phyloP scores from a whole-genome alignment of 2,113 vertebrate species.

The Onychostoma macrolepis region DNA sequence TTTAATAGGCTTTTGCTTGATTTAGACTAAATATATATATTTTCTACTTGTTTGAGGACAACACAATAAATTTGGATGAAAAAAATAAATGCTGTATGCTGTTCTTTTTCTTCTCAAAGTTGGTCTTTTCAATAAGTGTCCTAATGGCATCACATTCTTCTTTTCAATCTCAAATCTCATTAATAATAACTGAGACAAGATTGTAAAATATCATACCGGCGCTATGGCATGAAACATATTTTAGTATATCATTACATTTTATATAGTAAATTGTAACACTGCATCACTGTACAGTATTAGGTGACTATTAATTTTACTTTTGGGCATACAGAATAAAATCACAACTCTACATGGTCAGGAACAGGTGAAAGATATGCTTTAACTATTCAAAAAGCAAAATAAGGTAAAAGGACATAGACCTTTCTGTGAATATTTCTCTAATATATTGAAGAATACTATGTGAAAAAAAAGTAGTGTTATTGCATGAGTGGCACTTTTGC shows the following conservation, averaged over 20 bases:
- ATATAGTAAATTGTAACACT: not conserved
- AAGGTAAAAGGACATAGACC: too few species aligned
- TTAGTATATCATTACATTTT: not conserved
- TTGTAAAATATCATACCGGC: not conserved
- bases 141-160: not conserved
- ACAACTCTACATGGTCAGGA: too few species aligned
- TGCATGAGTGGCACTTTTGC: too few species aligned
- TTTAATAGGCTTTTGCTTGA: conserved; percentile 68
- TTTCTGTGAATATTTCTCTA: too few species aligned
- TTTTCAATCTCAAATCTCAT: not conserved
- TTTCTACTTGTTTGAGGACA: conserved; percentile 78
- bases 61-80: conserved; percentile 73
- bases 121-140: not conserved
- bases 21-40: conserved; percentile 73
- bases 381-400: too few species aligned
- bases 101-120: not conserved
- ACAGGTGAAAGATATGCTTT: too few species aligned
- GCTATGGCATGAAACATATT: not conserved
- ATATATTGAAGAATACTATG: too few species aligned
- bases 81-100: conserved; percentile 29
- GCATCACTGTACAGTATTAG: not conserved
- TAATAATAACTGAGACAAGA: not conserved
- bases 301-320: too few species aligned
- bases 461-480: too few species aligned
- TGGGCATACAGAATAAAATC: too few species aligned